A percentile compares a stretch with the other conserved stretches of the same genome.
These are phyloP conservation scores for Cantharis rustica DNA, from an alignment of 2,888 invertebrate species.

Conservation along the genomic window DNA sequence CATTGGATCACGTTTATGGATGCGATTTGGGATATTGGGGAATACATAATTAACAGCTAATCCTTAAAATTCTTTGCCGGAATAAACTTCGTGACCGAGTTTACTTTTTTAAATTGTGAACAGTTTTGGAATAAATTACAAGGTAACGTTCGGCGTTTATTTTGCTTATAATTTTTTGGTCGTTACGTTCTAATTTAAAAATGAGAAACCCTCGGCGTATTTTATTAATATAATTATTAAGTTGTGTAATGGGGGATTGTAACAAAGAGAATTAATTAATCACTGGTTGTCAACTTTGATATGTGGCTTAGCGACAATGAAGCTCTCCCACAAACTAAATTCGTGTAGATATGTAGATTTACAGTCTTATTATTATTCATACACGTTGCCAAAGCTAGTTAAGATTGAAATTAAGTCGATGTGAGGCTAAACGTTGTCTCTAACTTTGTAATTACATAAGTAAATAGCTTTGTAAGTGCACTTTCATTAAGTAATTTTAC, in stretches of 20 bases:
- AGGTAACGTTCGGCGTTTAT: background rate
- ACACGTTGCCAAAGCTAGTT: background rate
- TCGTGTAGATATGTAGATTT: conserved; percentile 9
- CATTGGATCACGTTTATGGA: conserved; percentile 3
- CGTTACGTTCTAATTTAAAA: background rate
- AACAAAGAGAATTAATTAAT: conserved; percentile 9
- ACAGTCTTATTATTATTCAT: conserved; percentile 3
- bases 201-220: background rate
- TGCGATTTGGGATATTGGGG: conserved; percentile 3
- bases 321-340: conserved; percentile 2
- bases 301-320: conserved; percentile 11
- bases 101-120: background rate
- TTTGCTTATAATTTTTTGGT: background rate
- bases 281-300: conserved; percentile 10
- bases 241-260: background rate
- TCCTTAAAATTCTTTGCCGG: background rate
- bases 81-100: background rate
- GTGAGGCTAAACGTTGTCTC: background rate
- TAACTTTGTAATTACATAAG: background rate
- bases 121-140: background rate
- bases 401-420: background rate
- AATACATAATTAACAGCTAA: conserved; percentile 2
- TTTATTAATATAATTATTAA: conserved; percentile 9
- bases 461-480: background rate
- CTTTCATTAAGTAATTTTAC: background rate